Conservation (phyloP, 2,113 vertebrate genomes). For the Addax nasomaculatus region DNA sequence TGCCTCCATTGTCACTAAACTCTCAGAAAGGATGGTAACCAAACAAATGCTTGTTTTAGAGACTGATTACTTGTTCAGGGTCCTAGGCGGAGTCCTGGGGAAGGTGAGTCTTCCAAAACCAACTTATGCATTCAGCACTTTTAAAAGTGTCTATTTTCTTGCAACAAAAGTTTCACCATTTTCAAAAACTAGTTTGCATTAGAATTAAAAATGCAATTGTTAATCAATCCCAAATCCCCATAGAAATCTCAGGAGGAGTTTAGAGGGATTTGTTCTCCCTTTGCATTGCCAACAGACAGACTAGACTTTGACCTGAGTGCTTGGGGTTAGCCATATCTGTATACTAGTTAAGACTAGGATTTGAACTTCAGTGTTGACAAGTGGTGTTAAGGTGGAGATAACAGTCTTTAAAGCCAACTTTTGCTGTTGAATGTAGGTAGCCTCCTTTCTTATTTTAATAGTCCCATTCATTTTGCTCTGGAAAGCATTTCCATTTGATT, state of each 20-base stretch:
- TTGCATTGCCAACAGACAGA: neutral
- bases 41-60: neutral
- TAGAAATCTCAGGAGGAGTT: slow-evolving; percentile 32
- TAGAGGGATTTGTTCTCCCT: slow-evolving; percentile 8
- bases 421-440: neutral
- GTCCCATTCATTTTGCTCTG: slow-evolving; percentile 27
- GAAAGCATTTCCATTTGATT: slow-evolving; percentile 47
- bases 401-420: slow-evolving; percentile 12
- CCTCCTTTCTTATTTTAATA: slow-evolving; percentile 55
- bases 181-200: slow-evolving; percentile 24
- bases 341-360: neutral
- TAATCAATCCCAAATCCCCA: slow-evolving; percentile 47
- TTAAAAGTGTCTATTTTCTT: slow-evolving; percentile 16
- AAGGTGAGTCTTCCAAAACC: neutral
- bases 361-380: neutral
- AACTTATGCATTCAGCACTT: neutral
- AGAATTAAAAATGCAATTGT: slow-evolving; percentile 49
- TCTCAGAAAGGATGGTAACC: slow-evolving; percentile 8
- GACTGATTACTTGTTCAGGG: slow-evolving; percentile 31
- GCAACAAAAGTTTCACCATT: slow-evolving; percentile 28
- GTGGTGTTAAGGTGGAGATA: slow-evolving; percentile 11
- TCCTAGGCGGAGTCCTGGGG: neutral
- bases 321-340: slow-evolving; percentile 1
- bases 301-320: neutral
- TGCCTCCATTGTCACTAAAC: slow-evolving; percentile 5